phyloP scores from a whole-genome alignment of 2,797 vertebrate genomes.

The Danio choprae region DNA sequence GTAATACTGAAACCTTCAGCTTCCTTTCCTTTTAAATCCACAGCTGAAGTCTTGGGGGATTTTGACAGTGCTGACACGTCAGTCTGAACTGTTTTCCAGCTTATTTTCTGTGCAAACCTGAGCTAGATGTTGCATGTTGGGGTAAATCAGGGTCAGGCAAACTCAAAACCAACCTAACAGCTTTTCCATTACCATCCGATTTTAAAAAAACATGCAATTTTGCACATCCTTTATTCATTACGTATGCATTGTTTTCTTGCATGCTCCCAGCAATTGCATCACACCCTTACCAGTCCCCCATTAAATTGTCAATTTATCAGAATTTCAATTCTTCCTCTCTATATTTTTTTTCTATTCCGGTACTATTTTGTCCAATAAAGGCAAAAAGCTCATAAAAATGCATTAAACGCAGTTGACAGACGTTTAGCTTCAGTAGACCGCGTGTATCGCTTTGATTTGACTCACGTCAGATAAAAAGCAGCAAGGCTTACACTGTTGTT shows the following conservation, averaged over 20 bases:
- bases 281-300: neutral
- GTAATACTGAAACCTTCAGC: too few relatives aligned
- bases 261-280: neutral
- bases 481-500: neutral
- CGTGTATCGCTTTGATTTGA: constrained; percentile 1
- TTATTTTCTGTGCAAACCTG: neutral
- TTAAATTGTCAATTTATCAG: neutral
- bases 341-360: neutral
- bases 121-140: neutral
- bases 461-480: constrained; percentile 14
- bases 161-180: neutral
- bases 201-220: neutral
- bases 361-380: neutral
- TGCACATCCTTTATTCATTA: neutral
- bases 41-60: too few relatives aligned
- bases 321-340: neutral
- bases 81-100: neutral
- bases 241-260: neutral
- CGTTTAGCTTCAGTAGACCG: neutral
- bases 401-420: neutral
- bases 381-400: constrained; percentile 4
- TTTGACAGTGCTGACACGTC: too few relatives aligned
- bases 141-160: neutral
- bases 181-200: neutral
- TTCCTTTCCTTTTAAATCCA: too few relatives aligned